Evolutionary conservation across 37 sponge, comb jelly and placozoan species (phyloP), one percentile per base, ranked within the genome.

Genomic region (Petrosia ficiformis): DNA sequence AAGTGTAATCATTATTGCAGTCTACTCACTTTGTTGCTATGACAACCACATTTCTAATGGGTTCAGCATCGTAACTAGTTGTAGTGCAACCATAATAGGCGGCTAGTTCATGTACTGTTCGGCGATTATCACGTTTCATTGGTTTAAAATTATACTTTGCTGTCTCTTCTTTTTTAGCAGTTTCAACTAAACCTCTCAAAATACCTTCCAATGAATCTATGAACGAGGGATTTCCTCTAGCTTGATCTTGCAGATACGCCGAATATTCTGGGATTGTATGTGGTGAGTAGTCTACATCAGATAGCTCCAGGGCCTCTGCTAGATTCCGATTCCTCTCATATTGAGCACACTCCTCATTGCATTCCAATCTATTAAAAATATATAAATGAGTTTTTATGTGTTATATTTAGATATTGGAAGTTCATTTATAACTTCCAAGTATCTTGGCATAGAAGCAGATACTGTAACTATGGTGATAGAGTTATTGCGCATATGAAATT

Each of bases 321-420:
- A 78, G 80, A 38, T 66, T 37, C 42, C 70, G 84, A 74, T 95
- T 95, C 48, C 96, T 84, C 65, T 87, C 88, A 42, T 74, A 77
- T 52, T 84, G 82, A 19, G 61, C 76, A 70, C 96, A 95, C 54
- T 75, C 80, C 65, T 90, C 92, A 77, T 95, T 92, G 70, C 96
- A 95, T 31, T 90, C 86, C 67, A 95, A 71, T 41, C 64, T 80
- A 28, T 28, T n/a, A 35, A 2, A 71, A 3, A 71, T 1, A 26
- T 1, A 60, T 40, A 4, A 48, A 34, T 19, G 4, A 22, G 58
- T n/a, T 59, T n/a, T 39, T 36, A 42, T 4, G 24, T 48, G 16
- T 10, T 48, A 48, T 48, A 48, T 48, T 2, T 19, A 8, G 1
- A 71, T 39, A n/a, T n/a, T n/a, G n/a, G n/a, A n/a, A n/a, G n/a